phyloP scores from a whole-genome alignment of 2,113 vertebrate genomes.

The Pelecanus crispus region DNA sequence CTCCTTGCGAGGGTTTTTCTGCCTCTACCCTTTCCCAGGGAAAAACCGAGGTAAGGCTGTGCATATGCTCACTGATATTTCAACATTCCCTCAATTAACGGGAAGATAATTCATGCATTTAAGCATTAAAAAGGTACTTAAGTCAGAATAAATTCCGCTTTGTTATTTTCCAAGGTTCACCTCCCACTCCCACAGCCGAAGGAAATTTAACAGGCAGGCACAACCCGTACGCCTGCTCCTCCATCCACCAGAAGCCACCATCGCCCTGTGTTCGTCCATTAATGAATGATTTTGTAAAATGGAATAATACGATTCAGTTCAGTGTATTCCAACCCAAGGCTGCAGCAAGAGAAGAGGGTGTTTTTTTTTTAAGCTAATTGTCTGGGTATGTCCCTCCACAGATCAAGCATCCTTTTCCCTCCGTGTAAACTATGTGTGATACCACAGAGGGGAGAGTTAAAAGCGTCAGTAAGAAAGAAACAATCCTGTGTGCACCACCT shows the following conservation, averaged over 20 bases:
- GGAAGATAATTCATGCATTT: conserved; percentile 73
- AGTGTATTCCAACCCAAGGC: not conserved
- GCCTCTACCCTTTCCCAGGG: conserved; percentile 33
- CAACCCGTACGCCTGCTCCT: not conserved
- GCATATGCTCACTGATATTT: conserved; percentile 79
- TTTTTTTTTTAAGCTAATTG: not conserved
- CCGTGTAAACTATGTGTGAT: not conserved
- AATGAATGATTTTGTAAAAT: not conserved
- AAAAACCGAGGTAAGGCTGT: conserved; percentile 31
- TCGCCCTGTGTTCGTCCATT: not conserved
- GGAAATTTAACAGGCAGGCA: not conserved
- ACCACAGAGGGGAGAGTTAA: not conserved
- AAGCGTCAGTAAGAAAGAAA: not conserved
- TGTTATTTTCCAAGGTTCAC: conserved; percentile 6
- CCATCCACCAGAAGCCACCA: not conserved
- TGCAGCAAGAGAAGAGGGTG: not conserved
- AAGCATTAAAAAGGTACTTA: conserved; percentile 72
- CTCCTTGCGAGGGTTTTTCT: not conserved
- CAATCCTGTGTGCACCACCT: not conserved
- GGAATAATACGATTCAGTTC: not conserved
- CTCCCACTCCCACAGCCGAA: not conserved
- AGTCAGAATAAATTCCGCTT: conserved; percentile 59
- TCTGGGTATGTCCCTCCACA: not conserved
- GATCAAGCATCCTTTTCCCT: not conserved
- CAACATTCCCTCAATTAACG: conserved; percentile 65